Percentiles rank a stretch among this genome's conserved stretches.
phyloP scores from a whole-genome alignment of 2,888 invertebrate genomes.

The Leptogaster cylindrica region DNA sequence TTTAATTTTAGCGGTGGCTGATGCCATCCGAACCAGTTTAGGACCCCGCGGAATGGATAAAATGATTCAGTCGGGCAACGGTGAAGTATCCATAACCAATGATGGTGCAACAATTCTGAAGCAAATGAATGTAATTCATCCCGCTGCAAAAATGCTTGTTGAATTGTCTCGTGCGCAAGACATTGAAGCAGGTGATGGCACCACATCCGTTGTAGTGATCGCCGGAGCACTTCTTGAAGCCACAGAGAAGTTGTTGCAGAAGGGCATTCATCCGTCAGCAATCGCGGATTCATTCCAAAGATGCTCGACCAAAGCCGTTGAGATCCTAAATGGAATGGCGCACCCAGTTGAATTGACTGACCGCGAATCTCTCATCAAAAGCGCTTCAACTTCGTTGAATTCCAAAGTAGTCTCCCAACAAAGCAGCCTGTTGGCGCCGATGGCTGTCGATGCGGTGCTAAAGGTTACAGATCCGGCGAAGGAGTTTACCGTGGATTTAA shows the following conservation, averaged over 20 bases:
- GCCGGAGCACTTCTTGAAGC: slow-evolving; percentile 96
- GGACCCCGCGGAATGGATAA: slow-evolving; percentile 99
- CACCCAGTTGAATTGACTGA: slow-evolving; percentile 85
- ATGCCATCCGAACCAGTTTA: slow-evolving; percentile 97
- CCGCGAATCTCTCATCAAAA: slow-evolving; percentile 85
- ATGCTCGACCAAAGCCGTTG: slow-evolving; percentile 59
- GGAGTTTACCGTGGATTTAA: slow-evolving; percentile 83
- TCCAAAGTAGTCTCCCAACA: slow-evolving; percentile 99
- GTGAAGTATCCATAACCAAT: slow-evolving; percentile 99
- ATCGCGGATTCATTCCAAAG: slow-evolving; percentile 97
- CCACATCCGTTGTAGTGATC: slow-evolving; percentile 97
- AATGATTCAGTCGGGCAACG: slow-evolving; percentile 98
- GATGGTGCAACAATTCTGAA: slow-evolving; percentile 99
- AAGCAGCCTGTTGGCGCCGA: slow-evolving; percentile 91
- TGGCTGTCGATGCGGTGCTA: slow-evolving; percentile 96
- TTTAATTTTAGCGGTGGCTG: slow-evolving; percentile 97
- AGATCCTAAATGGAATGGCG: slow-evolving; percentile 82
- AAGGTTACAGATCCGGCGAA: slow-evolving; percentile 68
- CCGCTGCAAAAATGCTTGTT: slow-evolving; percentile 99
- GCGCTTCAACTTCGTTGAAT: slow-evolving; percentile 97
- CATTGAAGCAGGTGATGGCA: slow-evolving; percentile 99
- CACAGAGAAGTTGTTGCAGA: slow-evolving; percentile 86
- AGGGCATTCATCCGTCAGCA: slow-evolving; percentile 96
- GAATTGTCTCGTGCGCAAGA: slow-evolving; percentile 98
- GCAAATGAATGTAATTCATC: slow-evolving; percentile 98